Evolutionary conservation across 2,797 vertebrate genomes (phyloP).

Genomic region (Smutsia gigantea): DNA sequence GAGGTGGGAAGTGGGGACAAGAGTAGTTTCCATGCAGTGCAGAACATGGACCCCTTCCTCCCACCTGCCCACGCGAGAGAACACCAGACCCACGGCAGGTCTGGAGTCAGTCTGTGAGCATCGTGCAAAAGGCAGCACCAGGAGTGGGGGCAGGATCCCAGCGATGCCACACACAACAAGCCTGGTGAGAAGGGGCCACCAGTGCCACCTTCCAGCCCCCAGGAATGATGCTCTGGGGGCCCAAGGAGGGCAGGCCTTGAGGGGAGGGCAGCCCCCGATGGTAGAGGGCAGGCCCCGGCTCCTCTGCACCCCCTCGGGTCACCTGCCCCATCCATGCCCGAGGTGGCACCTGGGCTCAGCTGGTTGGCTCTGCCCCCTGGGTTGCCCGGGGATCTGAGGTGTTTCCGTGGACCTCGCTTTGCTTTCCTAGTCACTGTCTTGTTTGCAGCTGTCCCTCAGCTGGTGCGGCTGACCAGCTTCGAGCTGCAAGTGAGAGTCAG

Average conservation of each 20-base stretch:
- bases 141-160: neutral
- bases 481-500: neutral
- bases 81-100: neutral
- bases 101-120: neutral
- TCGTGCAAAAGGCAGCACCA: too few species aligned
- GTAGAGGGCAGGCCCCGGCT: neutral
- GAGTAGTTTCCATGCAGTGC: neutral
- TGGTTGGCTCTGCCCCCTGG: neutral
- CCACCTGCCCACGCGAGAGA: accelerated
- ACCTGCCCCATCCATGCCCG: neutral
- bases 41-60: neutral
- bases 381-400: neutral
- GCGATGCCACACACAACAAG: accelerated
- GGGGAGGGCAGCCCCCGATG: neutral
- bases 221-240: neutral
- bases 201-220: neutral
- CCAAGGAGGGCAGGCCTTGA: neutral
- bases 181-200: neutral
- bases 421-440: neutral
- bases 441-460: neutral
- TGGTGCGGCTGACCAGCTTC: neutral
- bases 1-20: too few species aligned
- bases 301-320: neutral
- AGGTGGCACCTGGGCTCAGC: neutral
- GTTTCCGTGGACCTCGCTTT: neutral